These are phyloP conservation scores for Hedychridium roseum DNA, from an alignment of 2,888 invertebrate genomes.

Conservation along the genomic window DNA sequence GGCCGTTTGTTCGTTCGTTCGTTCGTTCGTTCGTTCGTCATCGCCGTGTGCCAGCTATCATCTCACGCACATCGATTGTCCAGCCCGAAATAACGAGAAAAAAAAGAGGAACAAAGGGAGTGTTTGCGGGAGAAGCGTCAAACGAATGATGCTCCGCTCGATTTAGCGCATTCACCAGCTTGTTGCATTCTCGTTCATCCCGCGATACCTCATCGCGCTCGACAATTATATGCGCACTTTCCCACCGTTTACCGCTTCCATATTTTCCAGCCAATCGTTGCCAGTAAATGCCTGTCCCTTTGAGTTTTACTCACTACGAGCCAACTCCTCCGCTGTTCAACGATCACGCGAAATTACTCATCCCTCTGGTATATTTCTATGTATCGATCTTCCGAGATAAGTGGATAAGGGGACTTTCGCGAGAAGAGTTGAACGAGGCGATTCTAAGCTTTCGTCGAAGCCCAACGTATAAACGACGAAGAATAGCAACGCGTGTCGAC, in stretches of 20 bases:
- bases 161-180: conserved; percentile 55
- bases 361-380: too few species aligned
- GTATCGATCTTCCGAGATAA: too few species aligned
- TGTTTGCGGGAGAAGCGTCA: conserved; percentile 31
- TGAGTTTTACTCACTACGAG: too few species aligned
- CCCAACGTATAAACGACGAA: background rate
- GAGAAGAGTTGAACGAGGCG: conserved; percentile 18
- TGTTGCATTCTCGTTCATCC: conserved; percentile 54
- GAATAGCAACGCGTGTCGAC: background rate
- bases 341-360: too few species aligned
- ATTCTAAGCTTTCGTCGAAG: background rate
- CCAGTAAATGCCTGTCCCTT: too few species aligned
- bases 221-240: conserved; percentile 22
- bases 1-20: too few species aligned
- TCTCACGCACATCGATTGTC: background rate
- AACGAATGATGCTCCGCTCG: conserved; percentile 41
- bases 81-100: background rate
- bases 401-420: too few species aligned
- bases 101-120: conserved; percentile 14
- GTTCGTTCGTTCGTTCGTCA: too few species aligned
- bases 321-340: too few species aligned
- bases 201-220: conserved; percentile 36
- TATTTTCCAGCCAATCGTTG: too few species aligned
- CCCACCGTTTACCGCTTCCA: conserved; percentile 3
- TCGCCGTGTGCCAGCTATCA: too few species aligned